Conservation (phyloP, 2,888 invertebrate species). For the Cepaea hortensis region DNA sequence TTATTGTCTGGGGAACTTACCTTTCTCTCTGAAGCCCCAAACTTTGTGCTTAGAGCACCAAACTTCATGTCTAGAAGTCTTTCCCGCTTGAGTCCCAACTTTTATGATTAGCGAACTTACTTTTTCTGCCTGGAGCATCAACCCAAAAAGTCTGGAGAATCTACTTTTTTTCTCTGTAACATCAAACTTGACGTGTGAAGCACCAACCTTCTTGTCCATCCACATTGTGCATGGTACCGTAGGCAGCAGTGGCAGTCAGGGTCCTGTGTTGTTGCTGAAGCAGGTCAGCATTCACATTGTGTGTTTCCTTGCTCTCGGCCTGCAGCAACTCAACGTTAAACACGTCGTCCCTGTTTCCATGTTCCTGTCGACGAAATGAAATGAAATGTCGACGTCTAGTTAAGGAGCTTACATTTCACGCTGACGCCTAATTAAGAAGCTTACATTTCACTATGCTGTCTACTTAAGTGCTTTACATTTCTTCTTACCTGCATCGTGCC, state of each 20-base stretch:
- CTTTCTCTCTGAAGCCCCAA: background rate
- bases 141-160: too few relatives aligned
- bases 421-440: too few relatives aligned
- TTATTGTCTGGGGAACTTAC: too few relatives aligned
- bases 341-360: constrained; percentile 50
- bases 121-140: too few relatives aligned
- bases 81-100: too few relatives aligned
- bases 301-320: constrained; percentile 50
- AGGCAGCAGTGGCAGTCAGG: constrained; percentile 52
- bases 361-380: constrained; percentile 45
- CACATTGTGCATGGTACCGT: constrained; percentile 73
- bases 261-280: background rate
- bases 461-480: too few relatives aligned
- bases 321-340: constrained; percentile 50
- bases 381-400: too few relatives aligned
- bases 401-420: too few relatives aligned
- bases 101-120: too few relatives aligned
- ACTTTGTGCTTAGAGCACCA: background rate
- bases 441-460: too few relatives aligned
- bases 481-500: too few relatives aligned
- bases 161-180: too few relatives aligned
- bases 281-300: constrained; percentile 15
- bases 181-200: background rate
- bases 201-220: constrained; percentile 53
- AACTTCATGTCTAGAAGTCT: constrained; percentile 46